Evolutionary conservation across 2,888 invertebrate genomes (phyloP), one percentile per base, ranked within the genome.

Genomic region (Arrhopalites spinosus): DNA sequence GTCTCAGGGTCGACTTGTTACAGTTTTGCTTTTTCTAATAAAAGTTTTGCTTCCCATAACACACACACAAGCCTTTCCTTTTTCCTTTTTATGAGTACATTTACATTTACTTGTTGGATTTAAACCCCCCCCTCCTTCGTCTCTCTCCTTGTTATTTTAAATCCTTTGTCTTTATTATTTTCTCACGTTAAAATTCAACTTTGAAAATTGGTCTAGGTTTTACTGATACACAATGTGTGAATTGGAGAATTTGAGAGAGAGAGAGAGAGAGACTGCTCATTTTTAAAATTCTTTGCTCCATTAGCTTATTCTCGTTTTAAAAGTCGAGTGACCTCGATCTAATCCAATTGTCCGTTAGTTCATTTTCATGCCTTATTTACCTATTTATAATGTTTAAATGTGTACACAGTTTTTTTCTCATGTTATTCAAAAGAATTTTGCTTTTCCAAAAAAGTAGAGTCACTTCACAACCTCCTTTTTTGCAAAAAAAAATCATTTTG

Each of bases 1-100:
- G 64, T 64, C 29, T 64, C 64, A 64, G 64, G 64, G 64, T 64
- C 64, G 64, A 64, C 64, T 64, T 64, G 64, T 64, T 30, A 64
- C 64, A 29, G 36, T 64, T 64, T 13, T 64, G n/a, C n/a, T n/a
- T n/a, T 23, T 61, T 61, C 15, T 53, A 23, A 61, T n/a, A 25
- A 61, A 25, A 61, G 15, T 61, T 20, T 27, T n/a, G n/a, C 27
- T 13, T 61, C 61, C 27, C 61, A 61, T 36, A 36, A 36, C 15
- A 45, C 15, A 45, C 47, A n/a, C n/a, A n/a, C n/a, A n/a, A 20
- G 25, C 61, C 27, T 61, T 61, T 61, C 61, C 61, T 61, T 61
- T 61, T 61, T 61, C 61, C 61, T 61, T 61, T 61, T 61, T 61
- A 61, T 61, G 61, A 61, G 61, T 8, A 29, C 64, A 29, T 30